These are phyloP conservation scores for Plecotus auritus DNA, from an alignment of 2,113 vertebrate genomes.

Conservation along the genomic window DNA sequence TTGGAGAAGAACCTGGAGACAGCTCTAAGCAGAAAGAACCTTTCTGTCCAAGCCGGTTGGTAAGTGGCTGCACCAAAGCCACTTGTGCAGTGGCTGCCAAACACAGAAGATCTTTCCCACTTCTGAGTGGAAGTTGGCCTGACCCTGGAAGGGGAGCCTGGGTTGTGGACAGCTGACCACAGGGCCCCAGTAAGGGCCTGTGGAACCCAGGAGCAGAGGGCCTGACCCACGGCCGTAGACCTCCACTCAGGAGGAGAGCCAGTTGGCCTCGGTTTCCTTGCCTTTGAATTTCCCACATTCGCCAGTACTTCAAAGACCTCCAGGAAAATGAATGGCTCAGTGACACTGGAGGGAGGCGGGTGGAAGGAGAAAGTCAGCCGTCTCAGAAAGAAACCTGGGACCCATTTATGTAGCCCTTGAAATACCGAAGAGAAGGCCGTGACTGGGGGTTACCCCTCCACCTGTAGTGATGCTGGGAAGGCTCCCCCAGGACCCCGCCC, in stretches of 20 bases:
- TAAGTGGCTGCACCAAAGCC: background rate
- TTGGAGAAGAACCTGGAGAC: background rate
- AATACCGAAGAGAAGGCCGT: background rate
- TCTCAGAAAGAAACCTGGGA: background rate
- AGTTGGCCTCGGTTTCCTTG: background rate
- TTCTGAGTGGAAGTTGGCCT: background rate
- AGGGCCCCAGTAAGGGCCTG: background rate
- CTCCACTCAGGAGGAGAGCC: background rate
- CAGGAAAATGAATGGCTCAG: background rate
- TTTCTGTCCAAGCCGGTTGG: background rate
- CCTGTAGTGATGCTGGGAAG: accelerated
- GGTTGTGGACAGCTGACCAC: background rate
- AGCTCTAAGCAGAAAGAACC: background rate
- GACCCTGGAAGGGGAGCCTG: background rate
- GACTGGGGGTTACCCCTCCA: background rate
- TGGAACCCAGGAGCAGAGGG: background rate
- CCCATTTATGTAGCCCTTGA: background rate
- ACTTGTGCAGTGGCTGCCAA: background rate
- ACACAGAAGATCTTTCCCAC: background rate
- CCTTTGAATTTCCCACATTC: background rate
- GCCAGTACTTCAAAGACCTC: background rate
- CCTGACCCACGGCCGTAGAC: background rate
- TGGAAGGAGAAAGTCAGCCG: background rate
- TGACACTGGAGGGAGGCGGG: background rate
- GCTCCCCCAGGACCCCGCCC: background rate